phyloP scores from a whole-genome alignment of 2,888 invertebrate genomes.

The Galerucella nymphaeae region DNA sequence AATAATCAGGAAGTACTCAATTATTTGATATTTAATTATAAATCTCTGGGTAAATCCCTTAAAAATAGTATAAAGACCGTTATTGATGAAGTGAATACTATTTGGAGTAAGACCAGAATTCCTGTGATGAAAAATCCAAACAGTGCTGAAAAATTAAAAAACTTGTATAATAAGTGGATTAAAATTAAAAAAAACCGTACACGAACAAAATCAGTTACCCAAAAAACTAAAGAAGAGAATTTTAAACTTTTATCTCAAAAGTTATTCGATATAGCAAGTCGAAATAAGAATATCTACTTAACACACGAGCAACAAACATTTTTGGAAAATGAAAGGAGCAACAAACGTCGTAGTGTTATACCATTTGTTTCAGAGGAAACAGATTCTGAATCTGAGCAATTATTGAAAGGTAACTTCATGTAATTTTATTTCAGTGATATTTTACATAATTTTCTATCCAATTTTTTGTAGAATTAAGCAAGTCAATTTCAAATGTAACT shows the following conservation, averaged over 20 bases:
- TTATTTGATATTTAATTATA: too few relatives aligned
- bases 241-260: constrained; percentile 14
- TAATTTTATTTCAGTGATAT: constrained; percentile 11
- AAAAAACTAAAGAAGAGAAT: constrained; percentile 13
- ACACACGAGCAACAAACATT: constrained; percentile 12
- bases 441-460: neutral
- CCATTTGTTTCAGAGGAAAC: constrained; percentile 13
- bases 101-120: constrained; percentile 3
- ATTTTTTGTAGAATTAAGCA: too few relatives aligned
- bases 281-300: constrained; percentile 9
- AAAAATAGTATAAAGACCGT: constrained; percentile 2
- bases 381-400: constrained; percentile 11
- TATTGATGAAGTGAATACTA: constrained; percentile 6
- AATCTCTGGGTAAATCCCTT: neutral
- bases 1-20: too few relatives aligned
- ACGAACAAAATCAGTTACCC: constrained; percentile 9
- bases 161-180: constrained; percentile 9
- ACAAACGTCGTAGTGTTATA: constrained; percentile 6
- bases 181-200: constrained; percentile 10
- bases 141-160: constrained; percentile 9
- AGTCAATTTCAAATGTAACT: too few relatives aligned
- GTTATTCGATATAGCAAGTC: constrained; percentile 12
- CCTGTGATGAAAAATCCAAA: constrained; percentile 6
- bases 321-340: constrained; percentile 2
- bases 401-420: constrained; percentile 1